Conservation (phyloP, 2,797 vertebrate genomes). For the Zenarchopterus dispar region DNA sequence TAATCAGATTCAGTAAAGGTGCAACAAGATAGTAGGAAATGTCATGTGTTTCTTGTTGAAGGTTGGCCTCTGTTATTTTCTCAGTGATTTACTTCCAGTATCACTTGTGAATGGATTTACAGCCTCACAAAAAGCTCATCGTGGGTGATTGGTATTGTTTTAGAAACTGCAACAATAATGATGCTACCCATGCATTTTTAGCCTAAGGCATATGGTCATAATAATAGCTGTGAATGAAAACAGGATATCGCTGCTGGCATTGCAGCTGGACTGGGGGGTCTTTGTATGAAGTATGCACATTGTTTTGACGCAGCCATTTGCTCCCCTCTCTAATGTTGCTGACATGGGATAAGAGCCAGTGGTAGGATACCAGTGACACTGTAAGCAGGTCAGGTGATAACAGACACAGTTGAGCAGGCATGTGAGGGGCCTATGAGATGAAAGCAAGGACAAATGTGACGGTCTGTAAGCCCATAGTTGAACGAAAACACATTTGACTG, state of each 20-base stretch:
- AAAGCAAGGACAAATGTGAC: constrained; percentile 10
- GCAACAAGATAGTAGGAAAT: background rate
- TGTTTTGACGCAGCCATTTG: constrained; percentile 39
- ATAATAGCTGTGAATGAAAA: constrained; percentile 46
- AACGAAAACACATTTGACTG: no score
- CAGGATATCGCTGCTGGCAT: constrained; percentile 52
- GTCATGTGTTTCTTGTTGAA: background rate
- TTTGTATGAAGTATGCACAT: constrained; percentile 40
- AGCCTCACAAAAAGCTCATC: background rate
- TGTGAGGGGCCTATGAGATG: constrained; percentile 9
- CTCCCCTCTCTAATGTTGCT: constrained; percentile 29
- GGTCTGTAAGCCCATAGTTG: constrained; percentile 4
- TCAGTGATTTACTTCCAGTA: constrained; percentile 7
- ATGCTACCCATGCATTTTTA: constrained; percentile 1
- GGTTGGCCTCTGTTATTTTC: background rate
- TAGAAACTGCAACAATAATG: constrained; percentile 10
- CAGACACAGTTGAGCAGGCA: constrained; percentile 34
- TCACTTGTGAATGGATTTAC: constrained; percentile 18
- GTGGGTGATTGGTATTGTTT: background rate
- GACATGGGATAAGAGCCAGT: constrained; percentile 45
- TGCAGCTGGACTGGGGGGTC: constrained; percentile 35
- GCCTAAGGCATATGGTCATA: constrained; percentile 3
- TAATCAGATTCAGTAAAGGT: constrained; percentile 10
- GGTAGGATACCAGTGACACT: constrained; percentile 35
- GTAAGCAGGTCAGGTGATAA: constrained; percentile 58